Evolutionary conservation across 1,140 invertebrate species (phyloP), one percentile per base, ranked within the genome.

Genomic region (Brachionus angularis): DNA sequence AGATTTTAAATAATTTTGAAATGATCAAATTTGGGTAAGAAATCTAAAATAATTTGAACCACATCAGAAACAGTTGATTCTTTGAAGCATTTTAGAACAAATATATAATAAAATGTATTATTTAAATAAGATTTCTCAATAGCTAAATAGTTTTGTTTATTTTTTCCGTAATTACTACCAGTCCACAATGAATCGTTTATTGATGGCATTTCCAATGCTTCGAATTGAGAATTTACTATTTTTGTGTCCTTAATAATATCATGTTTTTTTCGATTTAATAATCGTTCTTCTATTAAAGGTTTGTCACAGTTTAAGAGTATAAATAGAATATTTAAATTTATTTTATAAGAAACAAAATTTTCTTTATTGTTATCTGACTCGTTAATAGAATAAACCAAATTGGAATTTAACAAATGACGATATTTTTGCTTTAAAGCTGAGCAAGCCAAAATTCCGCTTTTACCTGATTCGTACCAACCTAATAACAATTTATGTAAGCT

Each of bases 401-500:
- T 58, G 12, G 53, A 58, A 18, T 58, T 58, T 18, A 58, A 36
- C 5, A 58, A 14, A 39, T 58, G 53, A 4, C 53, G 33, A 16
- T 58, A 58, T 58, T 58, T 58, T 58, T 58, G 53, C 14, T 36
- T 58, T 3, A 58, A 12, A 7, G 53, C 53, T 3, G 53, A 58
- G n/a, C 53, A 58, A 10, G 53, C 53, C 8, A 58, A 23, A 58
- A 58, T 58, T 33, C 53, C 53, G n/a, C 23, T 58, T 33, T 39
- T 18, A 39, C 33, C 18, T 23, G 36, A 39, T 10, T 39, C 33
- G 10, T 39, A 7, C 53, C 53, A 58, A 34, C 10, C 33, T 8
- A 23, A n/a, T 21, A 58, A 36, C 25, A 74, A 73, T 1, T 73
- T 50, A 52, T 76, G 71, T n/a, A 77, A 74, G 16, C 73, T 36